Base-by-base conservation (phyloP, 2,113 vertebrate genomes). In the Euleptes europaea region DNA sequence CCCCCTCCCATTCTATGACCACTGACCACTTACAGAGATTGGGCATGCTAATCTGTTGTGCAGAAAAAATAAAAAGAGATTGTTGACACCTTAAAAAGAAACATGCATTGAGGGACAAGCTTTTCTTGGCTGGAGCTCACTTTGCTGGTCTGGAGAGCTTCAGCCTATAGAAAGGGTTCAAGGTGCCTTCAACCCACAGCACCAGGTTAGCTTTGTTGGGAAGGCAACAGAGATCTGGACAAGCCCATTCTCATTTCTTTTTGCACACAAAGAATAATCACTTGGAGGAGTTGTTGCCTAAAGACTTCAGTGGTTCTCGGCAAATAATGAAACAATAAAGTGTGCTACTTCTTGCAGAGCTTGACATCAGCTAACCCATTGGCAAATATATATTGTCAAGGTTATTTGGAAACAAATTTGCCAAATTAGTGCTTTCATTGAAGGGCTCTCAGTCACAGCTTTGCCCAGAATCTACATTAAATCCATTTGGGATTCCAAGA, bases 391-490 rank as follows among this genome's bases (percentile, higher is more conserved):
- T 72, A 80, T 57, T 84, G 12, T 35, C 23, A 26, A 44, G 19
- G 78, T 85, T 28, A 42, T 60, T 23, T 78, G 71, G 17, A 63
- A 63, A 26, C 23, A 3, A 67, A 38, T 86, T 66, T 76, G 47
- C 86, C 83, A 7, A 33, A 82, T 78, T 82, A 88, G 81, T 86
- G 86, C 82, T 82, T 0, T 0, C 38, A 3, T 54, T 65, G 14
- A 81, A 85, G 81, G 83, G 79, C 90, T 88, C 47, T 17, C 88
- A 76, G 79, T 87, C 28, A 1, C 86, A 86, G 80, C 88, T 92
- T 90, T 90, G 92, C 88, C 89, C 76, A 40, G 17, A 92, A 88
- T 80, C 85, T 87, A 86, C 84, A 83, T 86, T 82, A 88, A 93
- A 89, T 65, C 40, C 47, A 0, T 63, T 79, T 78, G 74, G 15